Percentiles rank a stretch among this genome's conserved stretches.
Evolutionary conservation across 2,113 vertebrate genomes (phyloP).

Genomic region (Callipepla californica): DNA sequence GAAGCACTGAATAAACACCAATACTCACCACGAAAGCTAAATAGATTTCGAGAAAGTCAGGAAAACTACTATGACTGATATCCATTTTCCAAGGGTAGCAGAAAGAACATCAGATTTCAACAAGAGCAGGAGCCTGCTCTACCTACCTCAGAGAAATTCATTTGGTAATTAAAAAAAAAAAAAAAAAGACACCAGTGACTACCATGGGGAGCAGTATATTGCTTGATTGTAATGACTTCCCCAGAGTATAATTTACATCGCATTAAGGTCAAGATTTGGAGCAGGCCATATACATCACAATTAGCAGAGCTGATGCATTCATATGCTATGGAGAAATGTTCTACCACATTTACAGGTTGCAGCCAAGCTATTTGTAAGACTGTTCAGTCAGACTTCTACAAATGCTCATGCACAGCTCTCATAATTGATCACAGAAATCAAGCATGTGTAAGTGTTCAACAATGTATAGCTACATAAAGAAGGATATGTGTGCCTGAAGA

Average conservation of each 20-base stretch:
- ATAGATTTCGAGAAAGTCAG: neutral
- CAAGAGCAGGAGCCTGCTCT: neutral
- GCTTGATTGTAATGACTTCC: neutral
- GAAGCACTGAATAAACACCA: neutral
- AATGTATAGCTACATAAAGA: neutral
- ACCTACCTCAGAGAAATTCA: neutral
- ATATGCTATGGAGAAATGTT: neutral
- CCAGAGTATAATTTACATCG: neutral
- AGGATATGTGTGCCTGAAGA: neutral
- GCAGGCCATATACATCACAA: neutral
- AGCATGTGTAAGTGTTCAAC: neutral
- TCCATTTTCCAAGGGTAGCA: neutral
- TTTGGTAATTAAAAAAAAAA: neutral
- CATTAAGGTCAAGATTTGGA: neutral
- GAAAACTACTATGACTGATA: neutral
- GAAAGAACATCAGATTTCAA: neutral
- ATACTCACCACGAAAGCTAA: neutral
- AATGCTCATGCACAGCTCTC: neutral
- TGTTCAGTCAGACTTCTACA: neutral
- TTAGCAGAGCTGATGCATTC: rapidly evolving
- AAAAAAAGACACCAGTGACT: neutral
- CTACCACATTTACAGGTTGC: neutral
- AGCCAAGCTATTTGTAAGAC: neutral
- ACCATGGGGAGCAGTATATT: rapidly evolving
- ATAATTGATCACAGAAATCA: neutral